Evolutionary conservation across 1,140 invertebrate species (phyloP).

Genomic region (Brachionus rubens): DNA sequence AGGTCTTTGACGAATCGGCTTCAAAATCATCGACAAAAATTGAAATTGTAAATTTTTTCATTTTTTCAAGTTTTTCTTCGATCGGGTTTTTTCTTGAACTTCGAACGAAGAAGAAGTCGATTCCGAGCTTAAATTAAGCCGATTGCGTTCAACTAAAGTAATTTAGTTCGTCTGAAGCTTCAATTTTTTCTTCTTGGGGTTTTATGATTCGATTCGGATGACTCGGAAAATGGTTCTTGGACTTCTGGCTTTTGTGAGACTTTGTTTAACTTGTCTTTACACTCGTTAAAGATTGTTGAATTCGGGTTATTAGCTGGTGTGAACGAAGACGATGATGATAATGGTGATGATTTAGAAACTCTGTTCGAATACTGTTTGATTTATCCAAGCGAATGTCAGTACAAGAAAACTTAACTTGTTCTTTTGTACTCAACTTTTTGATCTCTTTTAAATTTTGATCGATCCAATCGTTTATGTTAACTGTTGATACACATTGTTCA

Average conservation of each 20-base stretch:
- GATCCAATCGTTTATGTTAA: conserved; percentile 43
- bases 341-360: background rate
- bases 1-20: conserved; percentile 29
- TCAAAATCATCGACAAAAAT: conserved; percentile 44
- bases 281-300: background rate
- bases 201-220: too few species aligned
- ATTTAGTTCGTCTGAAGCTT: background rate
- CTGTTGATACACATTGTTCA: background rate
- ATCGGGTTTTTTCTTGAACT: background rate
- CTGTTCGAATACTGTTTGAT: too few species aligned
- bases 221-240: background rate
- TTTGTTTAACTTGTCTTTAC: background rate
- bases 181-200: background rate
- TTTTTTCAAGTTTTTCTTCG: background rate
- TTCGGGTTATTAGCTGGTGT: background rate
- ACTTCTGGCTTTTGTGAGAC: background rate
- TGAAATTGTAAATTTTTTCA: conserved; percentile 40
- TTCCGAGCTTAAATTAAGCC: background rate
- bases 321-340: conserved; percentile 1
- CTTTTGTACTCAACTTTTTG: background rate
- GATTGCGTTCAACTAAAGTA: background rate
- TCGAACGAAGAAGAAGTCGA: background rate
- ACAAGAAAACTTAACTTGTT: background rate
- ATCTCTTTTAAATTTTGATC: background rate
- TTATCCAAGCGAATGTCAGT: background rate